Evolutionary conservation across 2,797 vertebrate species (phyloP).

Genomic region (Halcyon leucocephala): DNA sequence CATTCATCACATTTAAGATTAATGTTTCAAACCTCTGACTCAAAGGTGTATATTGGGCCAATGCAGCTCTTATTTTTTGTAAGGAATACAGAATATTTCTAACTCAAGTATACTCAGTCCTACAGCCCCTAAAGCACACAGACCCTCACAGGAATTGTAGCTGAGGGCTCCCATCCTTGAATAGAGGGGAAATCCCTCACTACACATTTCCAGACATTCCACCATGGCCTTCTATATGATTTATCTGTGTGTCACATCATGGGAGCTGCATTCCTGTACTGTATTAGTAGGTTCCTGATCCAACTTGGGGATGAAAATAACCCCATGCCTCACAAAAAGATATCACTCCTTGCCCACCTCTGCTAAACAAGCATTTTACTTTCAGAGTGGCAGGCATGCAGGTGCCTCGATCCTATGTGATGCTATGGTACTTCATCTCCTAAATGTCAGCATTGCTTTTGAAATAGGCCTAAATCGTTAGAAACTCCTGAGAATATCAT

Average conservation of each 20-base stretch:
- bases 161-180: not conserved
- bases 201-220: accelerated
- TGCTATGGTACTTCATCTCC: constrained; percentile 10
- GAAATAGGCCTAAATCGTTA: constrained; percentile 21
- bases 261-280: not conserved
- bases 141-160: not conserved
- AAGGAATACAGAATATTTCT: not conserved
- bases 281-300: not conserved
- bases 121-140: not conserved
- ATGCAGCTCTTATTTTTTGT: not conserved
- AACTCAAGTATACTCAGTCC: not conserved
- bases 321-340: not conserved
- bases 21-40: not conserved
- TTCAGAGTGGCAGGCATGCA: not conserved
- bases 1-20: not conserved
- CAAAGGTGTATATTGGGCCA: not conserved
- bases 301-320: not conserved
- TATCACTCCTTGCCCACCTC: not conserved
- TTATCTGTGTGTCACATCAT: not conserved
- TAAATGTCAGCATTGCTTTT: not conserved
- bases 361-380: not conserved
- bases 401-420: not conserved
- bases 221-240: accelerated
- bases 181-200: not conserved
- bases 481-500: not conserved